Conservation (phyloP, 2,888 invertebrate genomes). For the Patella pellucida region DNA sequence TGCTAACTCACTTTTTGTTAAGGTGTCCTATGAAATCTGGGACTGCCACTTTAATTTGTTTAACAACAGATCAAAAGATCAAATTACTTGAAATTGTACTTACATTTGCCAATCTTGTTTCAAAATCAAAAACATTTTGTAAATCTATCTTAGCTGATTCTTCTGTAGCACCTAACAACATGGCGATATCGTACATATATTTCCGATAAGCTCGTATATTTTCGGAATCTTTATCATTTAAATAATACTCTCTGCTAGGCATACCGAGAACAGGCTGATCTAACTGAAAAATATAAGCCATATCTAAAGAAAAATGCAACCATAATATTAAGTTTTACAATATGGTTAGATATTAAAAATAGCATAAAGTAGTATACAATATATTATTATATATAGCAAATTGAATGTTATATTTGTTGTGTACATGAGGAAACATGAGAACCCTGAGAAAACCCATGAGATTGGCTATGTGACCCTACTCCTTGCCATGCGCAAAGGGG, state of each 20-base stretch:
- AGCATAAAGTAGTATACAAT: too few relatives aligned
- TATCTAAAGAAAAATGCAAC: slow-evolving; percentile 1
- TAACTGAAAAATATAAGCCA: slow-evolving; percentile 75
- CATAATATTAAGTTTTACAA: not conserved
- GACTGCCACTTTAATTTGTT: too few relatives aligned
- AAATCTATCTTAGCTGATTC: slow-evolving; percentile 80
- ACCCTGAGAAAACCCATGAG: too few relatives aligned
- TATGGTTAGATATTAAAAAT: too few relatives aligned
- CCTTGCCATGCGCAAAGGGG: too few relatives aligned
- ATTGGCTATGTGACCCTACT: too few relatives aligned
- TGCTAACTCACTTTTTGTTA: too few relatives aligned
- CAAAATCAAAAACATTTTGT: slow-evolving; percentile 81
- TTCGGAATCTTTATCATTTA: slow-evolving; percentile 75
- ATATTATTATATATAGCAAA: too few relatives aligned
- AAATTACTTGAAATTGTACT: slow-evolving; percentile 13
- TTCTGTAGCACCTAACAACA: slow-evolving; percentile 81
- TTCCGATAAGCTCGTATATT: slow-evolving; percentile 83
- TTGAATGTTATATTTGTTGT: too few relatives aligned
- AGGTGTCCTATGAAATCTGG: too few relatives aligned
- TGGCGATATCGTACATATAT: slow-evolving; percentile 85
- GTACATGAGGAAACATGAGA: too few relatives aligned
- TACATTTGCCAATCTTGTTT: slow-evolving; percentile 86
- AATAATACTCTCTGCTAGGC: slow-evolving; percentile 86
- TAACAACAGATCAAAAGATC: not conserved
- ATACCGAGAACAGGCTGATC: slow-evolving; percentile 90